Evolutionary conservation across 2,797 vertebrate genomes (phyloP).

Genomic region (Hydrophis major): DNA sequence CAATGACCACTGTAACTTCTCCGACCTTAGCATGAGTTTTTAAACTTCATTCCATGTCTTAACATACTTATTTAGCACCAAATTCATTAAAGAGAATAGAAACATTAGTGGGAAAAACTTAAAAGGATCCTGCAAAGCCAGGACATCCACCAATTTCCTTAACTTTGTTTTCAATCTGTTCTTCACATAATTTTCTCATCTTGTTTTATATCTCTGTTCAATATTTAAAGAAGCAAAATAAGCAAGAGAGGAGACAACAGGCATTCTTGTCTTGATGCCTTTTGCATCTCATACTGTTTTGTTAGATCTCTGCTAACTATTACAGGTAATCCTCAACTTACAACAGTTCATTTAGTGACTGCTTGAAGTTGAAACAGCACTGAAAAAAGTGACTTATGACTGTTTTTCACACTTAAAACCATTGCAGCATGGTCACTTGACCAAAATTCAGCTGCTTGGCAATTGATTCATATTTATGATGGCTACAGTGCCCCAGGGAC

Average conservation of each 20-base stretch:
- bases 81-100: background rate
- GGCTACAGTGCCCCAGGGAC: too few species aligned
- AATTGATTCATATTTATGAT: too few species aligned
- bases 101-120: too few species aligned
- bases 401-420: too few species aligned
- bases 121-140: background rate
- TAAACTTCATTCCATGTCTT: background rate
- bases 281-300: background rate
- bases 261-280: background rate
- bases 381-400: too few species aligned
- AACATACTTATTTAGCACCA: background rate
- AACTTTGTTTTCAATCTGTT: background rate
- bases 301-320: background rate
- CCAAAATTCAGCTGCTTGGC: too few species aligned
- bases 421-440: too few species aligned
- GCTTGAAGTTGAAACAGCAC: too few species aligned
- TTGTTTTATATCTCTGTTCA: background rate
- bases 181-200: background rate
- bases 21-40: background rate
- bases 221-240: background rate
- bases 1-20: background rate
- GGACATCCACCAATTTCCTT: background rate
- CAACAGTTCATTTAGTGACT: too few species aligned
- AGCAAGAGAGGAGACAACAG: background rate
- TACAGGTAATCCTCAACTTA: background rate